Evolutionary conservation across 2,113 vertebrate genomes (phyloP).

Genomic region (Oryzias woworae): DNA sequence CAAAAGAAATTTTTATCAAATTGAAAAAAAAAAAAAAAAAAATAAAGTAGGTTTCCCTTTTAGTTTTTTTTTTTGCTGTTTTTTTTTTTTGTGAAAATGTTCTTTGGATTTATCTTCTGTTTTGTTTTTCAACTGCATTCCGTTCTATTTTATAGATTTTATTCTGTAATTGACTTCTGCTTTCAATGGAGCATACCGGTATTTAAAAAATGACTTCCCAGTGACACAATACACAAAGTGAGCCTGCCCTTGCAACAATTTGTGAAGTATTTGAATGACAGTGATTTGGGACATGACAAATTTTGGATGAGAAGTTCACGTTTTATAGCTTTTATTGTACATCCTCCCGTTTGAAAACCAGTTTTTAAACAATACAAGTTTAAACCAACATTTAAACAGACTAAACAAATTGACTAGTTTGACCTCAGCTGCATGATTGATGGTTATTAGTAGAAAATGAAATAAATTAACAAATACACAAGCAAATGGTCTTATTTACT

Average conservation of each 20-base stretch:
- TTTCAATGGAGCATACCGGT: no score
- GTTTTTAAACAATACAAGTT: constrained; percentile 77
- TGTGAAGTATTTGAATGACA: constrained; percentile 31
- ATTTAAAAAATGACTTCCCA: no score
- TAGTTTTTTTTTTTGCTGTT: no score
- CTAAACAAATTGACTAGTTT: constrained; percentile 73
- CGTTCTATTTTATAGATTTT: no score
- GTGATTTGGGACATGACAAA: constrained; percentile 62
- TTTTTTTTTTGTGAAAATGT: no score
- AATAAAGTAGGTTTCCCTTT: no score
- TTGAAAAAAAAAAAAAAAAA: no score
- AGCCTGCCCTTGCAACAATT: not conserved
- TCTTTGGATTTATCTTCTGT: no score
- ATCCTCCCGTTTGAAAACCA: constrained; percentile 73
- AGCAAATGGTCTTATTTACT: constrained; percentile 74
- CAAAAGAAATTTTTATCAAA: no score
- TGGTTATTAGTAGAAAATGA: constrained; percentile 67
- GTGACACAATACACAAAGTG: no score
- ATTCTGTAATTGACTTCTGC: no score
- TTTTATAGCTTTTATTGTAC: constrained; percentile 77
- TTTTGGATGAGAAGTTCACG: constrained; percentile 67
- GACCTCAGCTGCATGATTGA: constrained; percentile 61
- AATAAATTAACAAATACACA: constrained; percentile 67
- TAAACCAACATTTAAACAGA: constrained; percentile 77
- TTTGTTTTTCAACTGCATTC: no score